Evolutionary conservation across 2,888 invertebrate genomes (phyloP).

Genomic region (Cynaeus angustus): DNA sequence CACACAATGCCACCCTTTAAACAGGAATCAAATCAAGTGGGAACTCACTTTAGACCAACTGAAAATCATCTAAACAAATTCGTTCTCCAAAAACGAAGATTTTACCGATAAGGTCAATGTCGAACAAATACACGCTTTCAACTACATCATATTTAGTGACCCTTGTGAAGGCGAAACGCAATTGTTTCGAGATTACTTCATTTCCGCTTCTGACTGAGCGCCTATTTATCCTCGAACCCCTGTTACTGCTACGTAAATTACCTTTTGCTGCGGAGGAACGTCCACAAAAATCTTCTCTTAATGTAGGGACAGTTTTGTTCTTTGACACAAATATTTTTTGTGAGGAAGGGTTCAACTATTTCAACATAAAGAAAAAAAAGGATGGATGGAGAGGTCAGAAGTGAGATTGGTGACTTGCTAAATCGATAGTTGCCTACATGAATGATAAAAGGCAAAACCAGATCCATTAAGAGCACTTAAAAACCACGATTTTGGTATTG

Average conservation of each 20-base stretch:
- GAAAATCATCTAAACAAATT: slow-evolving; percentile 31
- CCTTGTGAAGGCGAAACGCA: slow-evolving; percentile 34
- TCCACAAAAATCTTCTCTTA: slow-evolving; percentile 14
- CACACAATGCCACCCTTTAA: slow-evolving; percentile 28
- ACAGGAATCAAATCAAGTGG: slow-evolving; percentile 23
- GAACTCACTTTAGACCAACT: slow-evolving; percentile 7
- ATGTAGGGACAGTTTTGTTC: slow-evolving; percentile 13
- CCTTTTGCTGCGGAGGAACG: slow-evolving; percentile 11
- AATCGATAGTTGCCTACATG: slow-evolving; percentile 2
- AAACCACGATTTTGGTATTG: neutral
- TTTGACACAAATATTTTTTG: slow-evolving; percentile 10
- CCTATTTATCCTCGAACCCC: slow-evolving; percentile 42
- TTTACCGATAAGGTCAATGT: slow-evolving; percentile 3
- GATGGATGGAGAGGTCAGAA: slow-evolving; percentile 1
- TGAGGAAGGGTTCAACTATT: neutral
- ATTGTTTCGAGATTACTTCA: slow-evolving; percentile 51
- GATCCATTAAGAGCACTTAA: neutral
- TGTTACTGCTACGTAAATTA: slow-evolving; percentile 35
- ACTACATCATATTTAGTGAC: slow-evolving; percentile 46
- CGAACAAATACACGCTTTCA: slow-evolving; percentile 23
- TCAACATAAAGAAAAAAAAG: neutral
- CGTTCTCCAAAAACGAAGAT: neutral
- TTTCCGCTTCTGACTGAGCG: slow-evolving; percentile 40
- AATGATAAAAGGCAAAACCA: slow-evolving; percentile 4
- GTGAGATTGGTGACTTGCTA: slow-evolving; percentile 1